Evolutionary conservation across 1,140 invertebrate species (phyloP).

Genomic region (Rhysida immarginata): DNA sequence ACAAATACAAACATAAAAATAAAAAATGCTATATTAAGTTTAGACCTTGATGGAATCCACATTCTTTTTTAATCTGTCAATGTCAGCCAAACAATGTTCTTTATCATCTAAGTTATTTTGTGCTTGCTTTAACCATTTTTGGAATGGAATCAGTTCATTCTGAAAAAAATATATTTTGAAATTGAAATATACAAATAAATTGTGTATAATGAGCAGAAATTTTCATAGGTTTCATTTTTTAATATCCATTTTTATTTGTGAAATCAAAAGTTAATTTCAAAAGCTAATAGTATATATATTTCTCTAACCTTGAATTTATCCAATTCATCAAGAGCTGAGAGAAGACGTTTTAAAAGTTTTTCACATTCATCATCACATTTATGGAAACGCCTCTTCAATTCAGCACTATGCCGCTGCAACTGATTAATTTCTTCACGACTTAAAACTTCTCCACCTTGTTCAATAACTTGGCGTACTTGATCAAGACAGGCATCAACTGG

Average conservation of each 20-base stretch:
- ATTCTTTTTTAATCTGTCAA: slow-evolving; percentile 52
- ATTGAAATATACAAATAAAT: too few species aligned
- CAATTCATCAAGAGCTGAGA: slow-evolving; percentile 68
- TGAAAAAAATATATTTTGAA: slow-evolving; percentile 25
- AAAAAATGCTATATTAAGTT: too few species aligned
- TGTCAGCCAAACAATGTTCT: slow-evolving; percentile 61
- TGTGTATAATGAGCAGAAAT: too few species aligned
- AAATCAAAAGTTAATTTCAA: too few species aligned
- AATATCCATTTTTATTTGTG: too few species aligned
- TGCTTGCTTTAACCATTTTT: slow-evolving; percentile 66
- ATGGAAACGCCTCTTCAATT: slow-evolving; percentile 68
- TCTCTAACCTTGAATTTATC: slow-evolving; percentile 45
- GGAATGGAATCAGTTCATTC: slow-evolving; percentile 62
- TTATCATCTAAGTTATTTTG: slow-evolving; percentile 65
- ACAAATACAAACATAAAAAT: too few species aligned
- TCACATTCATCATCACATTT: slow-evolving; percentile 60
- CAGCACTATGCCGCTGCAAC: slow-evolving; percentile 65
- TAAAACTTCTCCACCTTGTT: slow-evolving; percentile 74
- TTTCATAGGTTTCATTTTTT: too few species aligned
- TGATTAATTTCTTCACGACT: slow-evolving; percentile 75
- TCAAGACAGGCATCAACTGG: slow-evolving; percentile 73
- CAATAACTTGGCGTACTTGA: slow-evolving; percentile 76
- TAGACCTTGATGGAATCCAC: slow-evolving; percentile 50
- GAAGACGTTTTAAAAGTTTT: slow-evolving; percentile 54
- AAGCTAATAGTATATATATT: too few species aligned